Percentiles rank a stretch among this genome's conserved stretches.
These are phyloP conservation scores for Dinothrombium tinctorium DNA, from an alignment of 1,140 invertebrate species.

Conservation along the genomic window DNA sequence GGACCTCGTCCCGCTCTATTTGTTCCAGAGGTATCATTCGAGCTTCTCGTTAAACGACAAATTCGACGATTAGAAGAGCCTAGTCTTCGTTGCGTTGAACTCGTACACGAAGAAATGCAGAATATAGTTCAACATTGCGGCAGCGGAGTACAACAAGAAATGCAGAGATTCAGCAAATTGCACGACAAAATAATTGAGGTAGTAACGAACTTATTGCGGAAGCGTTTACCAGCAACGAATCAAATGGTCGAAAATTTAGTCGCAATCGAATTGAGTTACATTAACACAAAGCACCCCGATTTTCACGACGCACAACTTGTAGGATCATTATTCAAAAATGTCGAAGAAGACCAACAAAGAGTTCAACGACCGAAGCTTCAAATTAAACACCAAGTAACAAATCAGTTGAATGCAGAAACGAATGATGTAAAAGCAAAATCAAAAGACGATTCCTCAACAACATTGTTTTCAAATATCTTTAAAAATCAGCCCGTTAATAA, in stretches of 20 bases:
- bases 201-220: conserved; percentile 70
- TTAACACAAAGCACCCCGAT: conserved; percentile 98
- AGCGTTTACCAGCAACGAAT: conserved; percentile 77
- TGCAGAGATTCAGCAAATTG: conserved; percentile 87
- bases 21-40: conserved; percentile 73
- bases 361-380: no score
- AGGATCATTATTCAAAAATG: conserved; percentile 21
- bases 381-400: no score
- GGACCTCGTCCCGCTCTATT: conserved; percentile 87
- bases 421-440: no score
- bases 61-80: conserved; percentile 88
- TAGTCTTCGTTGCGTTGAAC: conserved; percentile 78
- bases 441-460: no score
- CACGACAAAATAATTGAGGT: conserved; percentile 95
- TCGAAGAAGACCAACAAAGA: conserved; percentile 7
- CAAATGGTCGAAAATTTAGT: conserved; percentile 91
- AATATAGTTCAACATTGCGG: conserved; percentile 95
- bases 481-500: no score
- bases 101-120: conserved; percentile 99
- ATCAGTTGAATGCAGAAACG: no score
- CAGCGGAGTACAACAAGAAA: conserved; percentile 70
- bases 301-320: conserved; percentile 82
- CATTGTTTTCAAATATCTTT: no score
- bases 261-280: conserved; percentile 91
- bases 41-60: conserved; percentile 85